These are phyloP conservation scores for Reticulitermes speratus DNA, from an alignment of 1,140 invertebrate species.

Conservation along the genomic window DNA sequence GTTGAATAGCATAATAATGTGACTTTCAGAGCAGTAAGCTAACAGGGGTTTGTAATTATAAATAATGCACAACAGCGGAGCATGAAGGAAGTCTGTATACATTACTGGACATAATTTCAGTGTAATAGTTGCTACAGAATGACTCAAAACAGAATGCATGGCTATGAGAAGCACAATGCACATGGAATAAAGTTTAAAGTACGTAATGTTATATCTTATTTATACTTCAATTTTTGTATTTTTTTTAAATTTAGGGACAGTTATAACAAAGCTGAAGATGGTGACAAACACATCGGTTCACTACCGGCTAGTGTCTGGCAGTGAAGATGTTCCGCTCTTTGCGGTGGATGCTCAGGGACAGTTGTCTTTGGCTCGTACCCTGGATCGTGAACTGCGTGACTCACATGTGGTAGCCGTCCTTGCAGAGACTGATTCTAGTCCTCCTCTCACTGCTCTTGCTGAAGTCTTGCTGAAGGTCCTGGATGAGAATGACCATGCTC, in stretches of 20 bases:
- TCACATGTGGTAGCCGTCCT: constrained; percentile 75
- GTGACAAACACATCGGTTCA: constrained; percentile 58
- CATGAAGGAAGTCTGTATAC: too few relatives aligned
- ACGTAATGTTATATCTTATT: too few relatives aligned
- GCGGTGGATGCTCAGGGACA: constrained; percentile 70
- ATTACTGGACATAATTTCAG: too few relatives aligned
- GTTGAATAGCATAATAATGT: too few relatives aligned
- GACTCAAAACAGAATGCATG: too few relatives aligned
- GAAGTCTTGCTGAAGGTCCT: constrained; percentile 77
- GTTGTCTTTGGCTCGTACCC: constrained; percentile 63
- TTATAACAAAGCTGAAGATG: constrained; percentile 34
- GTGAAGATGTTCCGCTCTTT: constrained; percentile 65
- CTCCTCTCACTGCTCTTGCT: constrained; percentile 69
- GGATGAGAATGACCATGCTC: constrained; percentile 89
- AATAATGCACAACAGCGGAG: too few relatives aligned
- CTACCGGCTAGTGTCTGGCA: constrained; percentile 68
- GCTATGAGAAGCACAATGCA: too few relatives aligned
- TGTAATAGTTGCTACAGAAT: too few relatives aligned
- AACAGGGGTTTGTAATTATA: too few relatives aligned
- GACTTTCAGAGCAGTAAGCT: too few relatives aligned
- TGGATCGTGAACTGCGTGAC: constrained; percentile 73
- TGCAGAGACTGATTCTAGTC: constrained; percentile 76
- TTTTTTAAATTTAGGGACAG: constrained; percentile 22
- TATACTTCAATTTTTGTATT: too few relatives aligned
- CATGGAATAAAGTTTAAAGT: too few relatives aligned